These are phyloP conservation scores for Protaetia brevitarsis DNA, from an alignment of 1,140 invertebrate genomes.

Conservation along the genomic window DNA sequence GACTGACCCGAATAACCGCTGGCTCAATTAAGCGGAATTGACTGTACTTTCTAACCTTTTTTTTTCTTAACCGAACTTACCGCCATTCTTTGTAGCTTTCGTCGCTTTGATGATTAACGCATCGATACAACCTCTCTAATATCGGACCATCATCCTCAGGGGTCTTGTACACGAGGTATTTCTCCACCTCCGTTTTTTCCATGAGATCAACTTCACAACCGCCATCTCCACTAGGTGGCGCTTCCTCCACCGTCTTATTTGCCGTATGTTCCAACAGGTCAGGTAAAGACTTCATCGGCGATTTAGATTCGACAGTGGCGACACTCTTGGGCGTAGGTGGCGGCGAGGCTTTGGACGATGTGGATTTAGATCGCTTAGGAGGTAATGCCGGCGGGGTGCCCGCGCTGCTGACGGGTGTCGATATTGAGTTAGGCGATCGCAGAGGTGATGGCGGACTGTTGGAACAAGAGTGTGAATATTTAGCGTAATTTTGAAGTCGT, in stretches of 20 bases:
- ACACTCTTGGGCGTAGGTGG: slow-evolving; percentile 46
- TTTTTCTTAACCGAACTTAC: slow-evolving; percentile 31
- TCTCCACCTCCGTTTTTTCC: slow-evolving; percentile 72
- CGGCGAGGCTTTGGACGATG: slow-evolving; percentile 41
- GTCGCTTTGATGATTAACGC: slow-evolving; percentile 91
- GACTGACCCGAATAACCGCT: too few species aligned
- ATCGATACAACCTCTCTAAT: slow-evolving; percentile 84
- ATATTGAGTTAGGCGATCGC: slow-evolving; percentile 36
- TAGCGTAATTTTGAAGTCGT: neutral
- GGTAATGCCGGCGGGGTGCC: slow-evolving; percentile 69
- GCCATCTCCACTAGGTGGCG: neutral
- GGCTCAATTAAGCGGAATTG: too few species aligned
- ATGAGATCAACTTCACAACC: slow-evolving; percentile 53
- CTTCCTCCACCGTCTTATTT: slow-evolving; percentile 26
- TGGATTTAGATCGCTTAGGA: slow-evolving; percentile 57
- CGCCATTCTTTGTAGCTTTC: slow-evolving; percentile 82
- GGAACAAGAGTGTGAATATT: neutral
- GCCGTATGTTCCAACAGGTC: slow-evolving; percentile 45
- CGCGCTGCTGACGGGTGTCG: slow-evolving; percentile 22
- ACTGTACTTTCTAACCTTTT: too few species aligned
- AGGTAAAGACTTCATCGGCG: slow-evolving; percentile 39
- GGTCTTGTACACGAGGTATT: slow-evolving; percentile 75
- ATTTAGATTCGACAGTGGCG: slow-evolving; percentile 25
- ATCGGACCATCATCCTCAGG: slow-evolving; percentile 80
- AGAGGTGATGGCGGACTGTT: slow-evolving; percentile 35